Evolutionary conservation across 1,140 invertebrate species (phyloP).

Genomic region (Littorina saxatilis): DNA sequence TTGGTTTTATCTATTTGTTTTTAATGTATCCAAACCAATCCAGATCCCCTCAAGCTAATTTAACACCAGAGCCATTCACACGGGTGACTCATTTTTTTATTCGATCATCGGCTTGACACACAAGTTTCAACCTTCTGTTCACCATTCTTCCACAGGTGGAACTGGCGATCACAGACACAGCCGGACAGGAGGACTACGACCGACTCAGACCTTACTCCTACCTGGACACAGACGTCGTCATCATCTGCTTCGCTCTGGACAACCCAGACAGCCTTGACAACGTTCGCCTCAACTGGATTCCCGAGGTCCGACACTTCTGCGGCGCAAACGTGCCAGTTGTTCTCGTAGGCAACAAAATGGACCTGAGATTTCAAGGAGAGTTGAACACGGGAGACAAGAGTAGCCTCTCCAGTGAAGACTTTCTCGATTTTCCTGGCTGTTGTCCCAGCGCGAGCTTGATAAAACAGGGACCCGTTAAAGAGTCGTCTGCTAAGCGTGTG

Average conservation of each 20-base stretch:
- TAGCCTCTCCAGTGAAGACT: background rate
- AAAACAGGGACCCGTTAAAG: constrained; percentile 80
- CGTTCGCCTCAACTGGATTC: constrained; percentile 88
- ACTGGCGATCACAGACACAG: constrained; percentile 95
- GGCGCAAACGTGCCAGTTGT: constrained; percentile 97
- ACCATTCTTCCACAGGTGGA: constrained; percentile 80
- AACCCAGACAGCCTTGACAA: constrained; percentile 92
- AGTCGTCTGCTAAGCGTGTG: constrained; percentile 50
- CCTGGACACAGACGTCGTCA: constrained; percentile 90
- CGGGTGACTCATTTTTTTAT: no score
- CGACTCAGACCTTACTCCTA: constrained; percentile 96
- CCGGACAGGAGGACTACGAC: constrained; percentile 93
- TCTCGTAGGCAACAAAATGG: constrained; percentile 81
- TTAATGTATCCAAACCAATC: no score
- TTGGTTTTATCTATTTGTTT: no score
- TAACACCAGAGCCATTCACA: no score
- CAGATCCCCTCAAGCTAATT: no score
- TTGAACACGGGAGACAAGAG: background rate
- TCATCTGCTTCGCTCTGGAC: constrained; percentile 66
- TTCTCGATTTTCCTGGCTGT: constrained; percentile 14
- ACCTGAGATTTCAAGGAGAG: constrained; percentile 90
- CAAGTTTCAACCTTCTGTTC: no score
- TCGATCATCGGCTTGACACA: no score
- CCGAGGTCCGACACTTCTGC: constrained; percentile 93
- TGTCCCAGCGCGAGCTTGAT: constrained; percentile 80